These are phyloP conservation scores for Macrotus californicus DNA, from an alignment of 2,113 vertebrate species.

Conservation along the genomic window DNA sequence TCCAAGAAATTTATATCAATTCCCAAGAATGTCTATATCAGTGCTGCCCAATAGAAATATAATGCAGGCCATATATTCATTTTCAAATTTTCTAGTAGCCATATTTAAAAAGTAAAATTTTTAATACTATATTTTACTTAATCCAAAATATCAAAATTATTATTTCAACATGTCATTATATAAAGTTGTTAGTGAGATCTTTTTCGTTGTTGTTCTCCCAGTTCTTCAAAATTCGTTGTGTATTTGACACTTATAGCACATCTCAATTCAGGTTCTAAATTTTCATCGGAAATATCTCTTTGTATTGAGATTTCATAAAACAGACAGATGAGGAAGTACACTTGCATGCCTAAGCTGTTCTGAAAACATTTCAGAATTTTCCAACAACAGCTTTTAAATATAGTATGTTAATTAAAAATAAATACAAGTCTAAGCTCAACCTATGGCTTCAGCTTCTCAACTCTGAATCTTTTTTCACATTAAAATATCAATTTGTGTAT, in stretches of 20 bases:
- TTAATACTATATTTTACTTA: constrained; percentile 10
- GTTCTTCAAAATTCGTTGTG: background rate
- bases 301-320: constrained; percentile 29
- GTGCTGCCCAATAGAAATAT: background rate
- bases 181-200: background rate
- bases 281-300: constrained; percentile 3
- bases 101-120: background rate
- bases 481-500: background rate
- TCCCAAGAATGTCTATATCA: background rate
- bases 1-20: background rate
- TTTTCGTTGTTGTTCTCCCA: background rate
- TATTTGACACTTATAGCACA: background rate
- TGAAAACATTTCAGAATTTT: background rate
- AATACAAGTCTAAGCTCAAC: background rate
- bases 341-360: background rate
- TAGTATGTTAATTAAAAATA: background rate
- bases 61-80: background rate
- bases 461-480: background rate
- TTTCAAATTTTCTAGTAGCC: background rate
- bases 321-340: background rate
- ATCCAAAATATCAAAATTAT: background rate
- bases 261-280: background rate
- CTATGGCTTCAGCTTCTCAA: background rate
- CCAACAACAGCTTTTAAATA: background rate
- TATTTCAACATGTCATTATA: background rate